Conservation (phyloP, 1,140 invertebrate genomes). For the Cydia fagiglandana region DNA sequence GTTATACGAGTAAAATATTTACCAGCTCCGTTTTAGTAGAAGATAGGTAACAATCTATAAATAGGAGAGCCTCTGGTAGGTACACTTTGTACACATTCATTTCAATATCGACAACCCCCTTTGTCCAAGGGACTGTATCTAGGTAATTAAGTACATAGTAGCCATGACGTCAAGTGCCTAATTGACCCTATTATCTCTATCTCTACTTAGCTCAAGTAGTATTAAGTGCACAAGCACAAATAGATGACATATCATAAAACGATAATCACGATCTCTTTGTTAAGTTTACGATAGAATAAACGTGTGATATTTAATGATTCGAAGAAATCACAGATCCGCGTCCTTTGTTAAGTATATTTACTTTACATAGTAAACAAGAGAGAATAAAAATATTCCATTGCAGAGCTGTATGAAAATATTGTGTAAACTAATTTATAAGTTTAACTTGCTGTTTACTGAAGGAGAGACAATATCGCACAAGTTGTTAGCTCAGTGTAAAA, state of each 20-base stretch:
- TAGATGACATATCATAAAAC: neutral
- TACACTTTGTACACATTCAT: neutral
- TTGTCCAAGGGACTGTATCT: neutral
- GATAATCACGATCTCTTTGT: neutral
- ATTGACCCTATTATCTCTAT: neutral
- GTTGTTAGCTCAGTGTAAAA: too few species aligned
- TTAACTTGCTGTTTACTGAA: neutral
- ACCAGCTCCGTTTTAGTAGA: too few species aligned
- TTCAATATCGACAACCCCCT: neutral
- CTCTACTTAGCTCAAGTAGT: neutral
- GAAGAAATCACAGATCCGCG: slow-evolving; percentile 1
- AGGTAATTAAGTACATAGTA: neutral
- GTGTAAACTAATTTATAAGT: neutral
- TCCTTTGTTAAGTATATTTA: slow-evolving; percentile 6
- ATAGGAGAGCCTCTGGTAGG: too few species aligned
- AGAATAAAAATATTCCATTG: neutral
- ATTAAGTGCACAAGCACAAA: neutral
- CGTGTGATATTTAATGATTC: neutral
- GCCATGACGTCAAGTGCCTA: neutral
- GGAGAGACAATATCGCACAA: neutral
- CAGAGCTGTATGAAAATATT: neutral
- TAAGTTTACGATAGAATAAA: slow-evolving; percentile 12
- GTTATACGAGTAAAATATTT: too few species aligned
- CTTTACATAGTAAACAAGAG: neutral
- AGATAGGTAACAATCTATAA: too few species aligned